Evolutionary conservation across 2,797 vertebrate species (phyloP).

Genomic region (Halcyon smyrnensis): DNA sequence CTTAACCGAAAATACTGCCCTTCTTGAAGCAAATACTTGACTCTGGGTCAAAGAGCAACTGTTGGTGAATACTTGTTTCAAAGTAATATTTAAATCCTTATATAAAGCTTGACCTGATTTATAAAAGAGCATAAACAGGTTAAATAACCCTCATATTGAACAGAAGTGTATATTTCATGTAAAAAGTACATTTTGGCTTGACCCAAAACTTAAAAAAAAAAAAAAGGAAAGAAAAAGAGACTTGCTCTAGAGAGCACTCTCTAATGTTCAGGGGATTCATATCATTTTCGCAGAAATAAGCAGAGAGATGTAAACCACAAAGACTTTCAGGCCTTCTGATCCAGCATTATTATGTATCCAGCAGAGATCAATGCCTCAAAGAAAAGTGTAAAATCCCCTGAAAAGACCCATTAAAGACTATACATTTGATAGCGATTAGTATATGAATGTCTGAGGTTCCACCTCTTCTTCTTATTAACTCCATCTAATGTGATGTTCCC

Average conservation of each 20-base stretch:
- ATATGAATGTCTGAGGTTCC: neutral
- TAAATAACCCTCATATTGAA: neutral
- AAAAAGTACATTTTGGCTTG: neutral
- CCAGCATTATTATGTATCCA: constrained; percentile 20
- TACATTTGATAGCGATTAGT: neutral
- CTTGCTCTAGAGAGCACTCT: neutral
- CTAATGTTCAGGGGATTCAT: neutral
- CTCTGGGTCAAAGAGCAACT: neutral
- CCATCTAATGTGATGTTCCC: neutral
- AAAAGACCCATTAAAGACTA: constrained; percentile 27
- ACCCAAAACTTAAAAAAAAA: neutral
- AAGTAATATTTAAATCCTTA: neutral
- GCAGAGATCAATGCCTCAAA: constrained; percentile 39
- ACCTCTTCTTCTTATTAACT: neutral
- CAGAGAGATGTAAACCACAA: constrained; percentile 26
- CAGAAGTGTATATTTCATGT: neutral
- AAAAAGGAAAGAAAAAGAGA: neutral
- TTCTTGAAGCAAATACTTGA: neutral
- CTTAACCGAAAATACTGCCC: neutral
- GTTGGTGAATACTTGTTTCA: neutral
- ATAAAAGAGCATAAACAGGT: neutral
- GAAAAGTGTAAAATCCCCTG: neutral
- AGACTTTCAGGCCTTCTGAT: constrained; percentile 39
- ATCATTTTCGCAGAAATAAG: constrained; percentile 13
- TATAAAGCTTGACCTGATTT: neutral